A percentile compares a stretch with the other conserved stretches of the same genome.
phyloP scores from a whole-genome alignment of 2,113 vertebrate genomes.

The Catagonus wagneri region DNA sequence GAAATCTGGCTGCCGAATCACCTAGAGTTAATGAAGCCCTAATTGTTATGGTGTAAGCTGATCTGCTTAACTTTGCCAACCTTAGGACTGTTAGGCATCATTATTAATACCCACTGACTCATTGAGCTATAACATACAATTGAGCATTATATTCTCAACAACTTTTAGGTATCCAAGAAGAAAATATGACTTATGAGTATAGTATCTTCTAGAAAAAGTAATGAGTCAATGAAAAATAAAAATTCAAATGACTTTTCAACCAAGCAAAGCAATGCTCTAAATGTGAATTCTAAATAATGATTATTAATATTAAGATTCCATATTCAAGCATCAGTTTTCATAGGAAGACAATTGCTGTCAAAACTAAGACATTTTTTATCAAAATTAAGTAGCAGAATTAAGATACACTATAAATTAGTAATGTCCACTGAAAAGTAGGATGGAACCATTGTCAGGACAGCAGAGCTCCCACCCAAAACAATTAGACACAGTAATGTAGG shows the following conservation, averaged over 20 bases:
- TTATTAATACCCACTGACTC: slow-evolving; percentile 59
- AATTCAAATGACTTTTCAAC: slow-evolving; percentile 1
- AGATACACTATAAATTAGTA: background rate
- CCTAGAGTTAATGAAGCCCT: background rate
- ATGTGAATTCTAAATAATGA: background rate
- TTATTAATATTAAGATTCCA: background rate
- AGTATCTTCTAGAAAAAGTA: background rate
- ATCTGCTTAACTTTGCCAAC: background rate
- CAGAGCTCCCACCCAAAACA: background rate
- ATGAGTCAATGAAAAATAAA: background rate
- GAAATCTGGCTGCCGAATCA: background rate
- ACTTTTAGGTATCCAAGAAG: background rate
- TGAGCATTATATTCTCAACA: background rate
- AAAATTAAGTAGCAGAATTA: background rate
- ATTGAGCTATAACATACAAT: slow-evolving; percentile 62
- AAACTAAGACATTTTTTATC: background rate
- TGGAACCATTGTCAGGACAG: no score
- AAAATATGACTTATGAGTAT: background rate
- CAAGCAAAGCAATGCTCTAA: background rate
- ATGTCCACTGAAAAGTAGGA: background rate
- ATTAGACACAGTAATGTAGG: background rate
- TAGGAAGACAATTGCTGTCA: background rate
- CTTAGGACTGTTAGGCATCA: slow-evolving; percentile 57
- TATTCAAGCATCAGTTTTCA: background rate
- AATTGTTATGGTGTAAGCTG: background rate